These are phyloP conservation scores for Drosophila sechellia DNA, from an alignment of 1,140 invertebrate species.

Conservation along the genomic window DNA sequence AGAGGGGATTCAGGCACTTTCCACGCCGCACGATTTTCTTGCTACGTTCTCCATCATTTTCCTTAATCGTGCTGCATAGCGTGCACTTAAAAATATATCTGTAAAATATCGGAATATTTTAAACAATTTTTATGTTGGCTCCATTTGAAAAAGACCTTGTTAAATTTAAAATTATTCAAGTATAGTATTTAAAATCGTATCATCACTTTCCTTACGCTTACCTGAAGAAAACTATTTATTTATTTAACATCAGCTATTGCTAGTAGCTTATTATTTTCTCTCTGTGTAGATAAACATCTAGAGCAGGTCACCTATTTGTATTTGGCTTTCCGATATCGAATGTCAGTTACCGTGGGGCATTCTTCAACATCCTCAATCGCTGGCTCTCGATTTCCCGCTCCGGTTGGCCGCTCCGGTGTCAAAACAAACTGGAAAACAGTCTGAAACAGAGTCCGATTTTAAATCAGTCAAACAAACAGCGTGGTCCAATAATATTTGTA, in stretches of 20 bases:
- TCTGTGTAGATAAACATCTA: slow-evolving; percentile 46
- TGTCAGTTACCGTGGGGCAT: slow-evolving; percentile 24
- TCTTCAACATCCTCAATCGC: slow-evolving; percentile 8
- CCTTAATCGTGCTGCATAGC: not conserved
- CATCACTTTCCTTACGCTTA: too few species aligned
- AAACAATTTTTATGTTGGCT: too few species aligned
- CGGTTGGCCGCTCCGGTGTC: slow-evolving; percentile 64
- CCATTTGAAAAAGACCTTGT: too few species aligned
- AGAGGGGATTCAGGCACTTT: slow-evolving; percentile 1
- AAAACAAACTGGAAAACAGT: slow-evolving; percentile 56
- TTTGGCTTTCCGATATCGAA: slow-evolving; percentile 43
- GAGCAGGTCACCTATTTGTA: slow-evolving; percentile 54
- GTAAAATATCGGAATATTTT: not conserved
- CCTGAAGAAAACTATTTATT: too few species aligned
- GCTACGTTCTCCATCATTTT: not conserved
- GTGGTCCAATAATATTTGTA: slow-evolving; percentile 50
- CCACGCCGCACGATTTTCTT: slow-evolving; percentile 28
- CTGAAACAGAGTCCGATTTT: slow-evolving; percentile 23
- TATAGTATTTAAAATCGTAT: too few species aligned
- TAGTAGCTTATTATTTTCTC: not conserved
- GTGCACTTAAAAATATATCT: not conserved
- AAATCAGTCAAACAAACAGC: slow-evolving; percentile 36
- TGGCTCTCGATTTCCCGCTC: slow-evolving; percentile 32
- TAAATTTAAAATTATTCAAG: too few species aligned
- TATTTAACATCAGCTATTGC: too few species aligned